Conservation (phyloP, 2,888 invertebrate species). For the Stratiomys singularior region DNA sequence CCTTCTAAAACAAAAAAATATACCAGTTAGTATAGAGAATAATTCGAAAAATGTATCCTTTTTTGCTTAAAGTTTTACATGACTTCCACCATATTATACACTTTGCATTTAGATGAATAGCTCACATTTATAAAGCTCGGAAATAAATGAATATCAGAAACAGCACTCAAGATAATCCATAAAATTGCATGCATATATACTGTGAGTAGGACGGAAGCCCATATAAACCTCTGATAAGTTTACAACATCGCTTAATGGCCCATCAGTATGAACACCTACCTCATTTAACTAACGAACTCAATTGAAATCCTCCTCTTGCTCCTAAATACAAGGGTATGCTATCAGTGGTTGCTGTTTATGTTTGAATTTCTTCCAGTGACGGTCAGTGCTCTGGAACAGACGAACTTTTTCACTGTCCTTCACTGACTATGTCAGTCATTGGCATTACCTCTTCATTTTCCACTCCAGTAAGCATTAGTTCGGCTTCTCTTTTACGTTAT, state of each 20-base stretch:
- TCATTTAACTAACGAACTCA: conserved; percentile 42
- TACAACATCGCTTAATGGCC: background rate
- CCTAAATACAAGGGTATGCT: background rate
- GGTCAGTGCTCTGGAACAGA: background rate
- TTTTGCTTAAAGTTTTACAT: too few relatives aligned
- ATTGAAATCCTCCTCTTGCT: background rate
- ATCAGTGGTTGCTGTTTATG: conserved; percentile 33
- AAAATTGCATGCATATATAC: background rate
- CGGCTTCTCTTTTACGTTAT: background rate
- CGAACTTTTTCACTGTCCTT: background rate
- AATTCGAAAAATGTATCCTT: too few relatives aligned
- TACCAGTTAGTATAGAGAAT: too few relatives aligned
- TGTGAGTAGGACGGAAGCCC: too few relatives aligned
- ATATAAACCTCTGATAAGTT: too few relatives aligned
- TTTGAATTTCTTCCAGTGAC: conserved; percentile 6
- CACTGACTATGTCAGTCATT: background rate
- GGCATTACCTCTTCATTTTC: background rate
- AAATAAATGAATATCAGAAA: conserved; percentile 1
- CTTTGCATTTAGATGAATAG: background rate
- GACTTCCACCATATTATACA: too few relatives aligned
- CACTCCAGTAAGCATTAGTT: background rate
- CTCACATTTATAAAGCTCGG: background rate
- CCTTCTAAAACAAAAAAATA: too few relatives aligned
- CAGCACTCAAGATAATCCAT: conserved; percentile 15
- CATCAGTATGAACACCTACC: conserved; percentile 5